phyloP scores from a whole-genome alignment of 2,888 invertebrate genomes.

The Camponotus fellah region DNA sequence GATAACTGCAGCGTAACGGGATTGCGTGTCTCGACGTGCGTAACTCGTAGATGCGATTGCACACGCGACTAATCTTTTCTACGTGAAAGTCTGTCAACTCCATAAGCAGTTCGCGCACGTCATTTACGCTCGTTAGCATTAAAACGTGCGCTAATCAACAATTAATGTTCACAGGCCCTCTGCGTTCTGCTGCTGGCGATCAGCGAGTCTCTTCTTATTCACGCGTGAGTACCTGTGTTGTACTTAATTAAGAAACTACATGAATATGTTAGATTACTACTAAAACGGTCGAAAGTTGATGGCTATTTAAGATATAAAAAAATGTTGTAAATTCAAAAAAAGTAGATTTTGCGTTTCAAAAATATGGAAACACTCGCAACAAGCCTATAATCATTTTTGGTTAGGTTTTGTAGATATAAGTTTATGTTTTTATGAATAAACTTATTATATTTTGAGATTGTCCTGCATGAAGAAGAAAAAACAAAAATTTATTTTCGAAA shows the following conservation, averaged over 20 bases:
- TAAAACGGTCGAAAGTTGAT: not conserved
- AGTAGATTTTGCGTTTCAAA: not conserved
- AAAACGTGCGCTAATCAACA: conserved; percentile 11
- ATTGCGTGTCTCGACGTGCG: conserved; percentile 12
- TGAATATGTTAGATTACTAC: not conserved
- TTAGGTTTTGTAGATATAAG: not conserved
- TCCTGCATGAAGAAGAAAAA: too few species aligned
- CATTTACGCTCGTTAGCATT: conserved; percentile 7
- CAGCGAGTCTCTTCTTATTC: conserved; percentile 74
- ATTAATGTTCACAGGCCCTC: conserved; percentile 62
- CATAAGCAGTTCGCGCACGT: not conserved
- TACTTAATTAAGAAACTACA: conserved; percentile 13
- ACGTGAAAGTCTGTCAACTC: conserved; percentile 21
- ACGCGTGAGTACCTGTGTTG: conserved; percentile 74
- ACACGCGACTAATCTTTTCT: conserved; percentile 21
- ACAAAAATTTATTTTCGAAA: too few species aligned
- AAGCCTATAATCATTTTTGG: not conserved
- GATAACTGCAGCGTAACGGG: conserved; percentile 29
- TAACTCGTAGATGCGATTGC: conserved; percentile 3
- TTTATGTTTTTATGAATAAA: too few species aligned
- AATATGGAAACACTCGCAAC: not conserved
- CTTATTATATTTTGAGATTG: too few species aligned
- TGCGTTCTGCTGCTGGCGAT: conserved; percentile 76
- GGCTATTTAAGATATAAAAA: not conserved
- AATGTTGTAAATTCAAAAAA: not conserved